These are phyloP conservation scores for Dolichotis patagonum DNA, from an alignment of 2,113 vertebrate genomes.

Conservation along the genomic window DNA sequence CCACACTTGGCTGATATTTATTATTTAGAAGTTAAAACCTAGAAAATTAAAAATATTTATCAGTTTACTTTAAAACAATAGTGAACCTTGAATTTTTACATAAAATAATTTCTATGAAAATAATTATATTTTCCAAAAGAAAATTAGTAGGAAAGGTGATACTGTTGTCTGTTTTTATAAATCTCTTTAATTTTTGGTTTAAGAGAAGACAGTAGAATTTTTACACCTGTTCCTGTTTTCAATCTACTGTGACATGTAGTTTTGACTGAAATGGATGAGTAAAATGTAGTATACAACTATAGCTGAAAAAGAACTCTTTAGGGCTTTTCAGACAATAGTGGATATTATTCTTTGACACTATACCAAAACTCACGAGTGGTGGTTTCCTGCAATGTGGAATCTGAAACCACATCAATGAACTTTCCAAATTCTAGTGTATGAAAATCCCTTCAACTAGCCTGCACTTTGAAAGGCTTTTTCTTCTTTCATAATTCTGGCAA, in stretches of 20 bases:
- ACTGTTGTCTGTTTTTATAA: not conserved
- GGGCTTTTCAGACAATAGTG: not conserved
- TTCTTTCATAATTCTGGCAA: slow-evolving; percentile 34
- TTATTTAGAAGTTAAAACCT: not conserved
- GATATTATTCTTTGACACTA: not conserved
- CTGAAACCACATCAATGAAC: slow-evolving; percentile 7
- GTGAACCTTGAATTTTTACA: not conserved
- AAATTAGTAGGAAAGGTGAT: not conserved
- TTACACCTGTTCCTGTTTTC: not conserved
- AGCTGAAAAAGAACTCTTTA: not conserved
- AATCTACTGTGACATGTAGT: not conserved
- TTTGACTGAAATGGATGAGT: not conserved
- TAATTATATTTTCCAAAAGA: not conserved
- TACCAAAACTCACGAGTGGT: not conserved
- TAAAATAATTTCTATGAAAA: not conserved
- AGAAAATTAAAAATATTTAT: slow-evolving; percentile 8
- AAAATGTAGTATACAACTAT: slow-evolving; percentile 20
- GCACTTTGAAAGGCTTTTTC: not conserved
- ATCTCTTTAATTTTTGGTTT: not conserved
- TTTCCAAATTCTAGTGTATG: slow-evolving; percentile 19
- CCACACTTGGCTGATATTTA: not conserved
- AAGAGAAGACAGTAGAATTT: not conserved
- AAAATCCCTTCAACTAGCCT: not conserved
- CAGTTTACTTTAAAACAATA: slow-evolving; percentile 41
- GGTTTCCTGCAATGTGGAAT: not conserved